phyloP scores from a whole-genome alignment of 2,797 vertebrate species.

The Rhinatrema bivittatum region DNA sequence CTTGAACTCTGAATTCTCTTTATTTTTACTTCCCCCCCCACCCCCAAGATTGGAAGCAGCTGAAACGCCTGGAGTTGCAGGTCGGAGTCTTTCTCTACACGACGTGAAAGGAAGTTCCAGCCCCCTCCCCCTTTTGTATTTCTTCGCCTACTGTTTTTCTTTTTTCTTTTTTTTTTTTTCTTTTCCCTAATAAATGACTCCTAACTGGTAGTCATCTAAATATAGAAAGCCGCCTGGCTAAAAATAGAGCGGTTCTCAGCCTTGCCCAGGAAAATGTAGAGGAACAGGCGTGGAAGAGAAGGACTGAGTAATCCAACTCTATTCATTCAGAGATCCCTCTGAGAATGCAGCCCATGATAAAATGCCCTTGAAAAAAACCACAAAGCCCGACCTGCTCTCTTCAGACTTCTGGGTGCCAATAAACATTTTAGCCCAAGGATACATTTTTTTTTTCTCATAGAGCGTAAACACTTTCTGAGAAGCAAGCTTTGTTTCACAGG shows the following conservation, averaged over 20 bases:
- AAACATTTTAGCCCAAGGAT: constrained; percentile 78
- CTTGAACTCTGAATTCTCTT: constrained; percentile 62
- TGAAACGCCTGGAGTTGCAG: constrained; percentile 71
- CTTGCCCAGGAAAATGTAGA: constrained; percentile 88
- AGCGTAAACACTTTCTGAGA: constrained; percentile 67
- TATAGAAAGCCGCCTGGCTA: constrained; percentile 85
- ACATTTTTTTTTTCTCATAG: constrained; percentile 52
- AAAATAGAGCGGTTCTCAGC: constrained; percentile 83
- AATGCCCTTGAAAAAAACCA: constrained; percentile 70
- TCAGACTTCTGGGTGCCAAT: constrained; percentile 74
- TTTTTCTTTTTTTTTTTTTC: constrained; percentile 46
- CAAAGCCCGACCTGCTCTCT: constrained; percentile 66
- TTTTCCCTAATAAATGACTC: constrained; percentile 82
- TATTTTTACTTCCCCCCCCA: too few species aligned
- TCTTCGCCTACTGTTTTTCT: constrained; percentile 31
- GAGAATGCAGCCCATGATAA: constrained; percentile 68
- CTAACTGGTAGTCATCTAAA: constrained; percentile 88
- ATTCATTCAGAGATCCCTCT: constrained; percentile 78
- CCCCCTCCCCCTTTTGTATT: constrained; percentile 42
- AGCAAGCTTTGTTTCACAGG: constrained; percentile 62
- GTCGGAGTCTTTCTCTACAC: constrained; percentile 63
- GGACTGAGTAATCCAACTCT: constrained; percentile 71
- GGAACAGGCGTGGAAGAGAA: constrained; percentile 83
- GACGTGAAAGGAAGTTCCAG: constrained; percentile 57
- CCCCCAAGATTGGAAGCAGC: constrained; percentile 75